Evolutionary conservation across 2,888 invertebrate genomes (phyloP).

Genomic region (Hydraecia micacea): DNA sequence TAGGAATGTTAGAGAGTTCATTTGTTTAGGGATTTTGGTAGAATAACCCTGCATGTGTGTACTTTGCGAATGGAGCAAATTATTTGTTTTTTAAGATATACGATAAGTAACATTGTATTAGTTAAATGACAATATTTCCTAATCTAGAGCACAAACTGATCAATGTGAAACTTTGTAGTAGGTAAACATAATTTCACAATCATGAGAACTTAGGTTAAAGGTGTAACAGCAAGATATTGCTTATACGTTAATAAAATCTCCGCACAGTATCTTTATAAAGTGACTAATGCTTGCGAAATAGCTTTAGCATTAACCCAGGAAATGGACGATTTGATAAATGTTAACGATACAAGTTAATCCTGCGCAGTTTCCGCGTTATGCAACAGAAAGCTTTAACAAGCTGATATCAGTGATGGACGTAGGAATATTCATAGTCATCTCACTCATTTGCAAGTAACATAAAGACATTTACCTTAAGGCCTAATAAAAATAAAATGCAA

Average conservation of each 20-base stretch:
- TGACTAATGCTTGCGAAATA: constrained; percentile 46
- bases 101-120: neutral
- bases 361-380: constrained; percentile 54
- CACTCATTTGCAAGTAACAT: neutral
- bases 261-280: constrained; percentile 14
- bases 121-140: neutral
- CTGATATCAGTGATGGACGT: constrained; percentile 46
- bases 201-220: constrained; percentile 20
- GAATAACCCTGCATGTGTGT: neutral
- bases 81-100: neutral
- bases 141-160: neutral
- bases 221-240: neutral
- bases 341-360: constrained; percentile 57
- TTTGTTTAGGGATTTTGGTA: constrained; percentile 11
- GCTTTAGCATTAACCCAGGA: constrained; percentile 55
- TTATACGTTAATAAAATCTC: constrained; percentile 19
- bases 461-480: neutral
- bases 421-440: constrained; percentile 36
- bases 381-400: constrained; percentile 53
- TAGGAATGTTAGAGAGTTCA: constrained; percentile 36
- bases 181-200: constrained; percentile 13
- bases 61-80: neutral
- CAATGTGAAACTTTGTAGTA: neutral
- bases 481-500: constrained; percentile 11
- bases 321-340: constrained; percentile 58